These are phyloP conservation scores for Corythoichthys haematopterus DNA, from an alignment of 2,113 vertebrate genomes.

Conservation along the genomic window DNA sequence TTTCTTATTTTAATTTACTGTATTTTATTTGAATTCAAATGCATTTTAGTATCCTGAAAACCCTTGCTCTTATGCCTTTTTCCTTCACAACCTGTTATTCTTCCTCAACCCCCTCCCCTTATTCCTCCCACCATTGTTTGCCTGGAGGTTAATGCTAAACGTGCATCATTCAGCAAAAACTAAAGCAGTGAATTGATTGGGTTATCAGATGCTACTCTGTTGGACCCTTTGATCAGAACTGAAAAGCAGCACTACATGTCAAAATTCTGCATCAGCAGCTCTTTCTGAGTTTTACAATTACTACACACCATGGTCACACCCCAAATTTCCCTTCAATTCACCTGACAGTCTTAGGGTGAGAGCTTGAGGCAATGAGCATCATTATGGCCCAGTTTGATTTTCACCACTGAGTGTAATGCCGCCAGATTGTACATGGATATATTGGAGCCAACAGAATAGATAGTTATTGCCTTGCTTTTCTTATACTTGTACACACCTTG, in stretches of 20 bases:
- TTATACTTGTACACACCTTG: slow-evolving; percentile 17
- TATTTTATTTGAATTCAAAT: slow-evolving; percentile 67
- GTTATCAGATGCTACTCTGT: slow-evolving; percentile 69
- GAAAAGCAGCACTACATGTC: slow-evolving; percentile 73
- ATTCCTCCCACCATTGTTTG: slow-evolving; percentile 62
- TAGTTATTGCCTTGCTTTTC: slow-evolving; percentile 1
- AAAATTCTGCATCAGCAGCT: slow-evolving; percentile 76
- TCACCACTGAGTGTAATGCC: slow-evolving; percentile 25
- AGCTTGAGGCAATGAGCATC: slow-evolving; percentile 45
- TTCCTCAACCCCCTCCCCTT: background rate
- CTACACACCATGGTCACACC: slow-evolving; percentile 69
- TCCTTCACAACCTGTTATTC: slow-evolving; percentile 19
- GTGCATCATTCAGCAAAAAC: slow-evolving; percentile 86
- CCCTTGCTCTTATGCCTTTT: slow-evolving; percentile 33
- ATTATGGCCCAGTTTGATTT: slow-evolving; percentile 45
- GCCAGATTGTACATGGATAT: slow-evolving; percentile 38
- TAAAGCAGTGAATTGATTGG: slow-evolving; percentile 77
- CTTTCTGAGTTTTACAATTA: slow-evolving; percentile 77
- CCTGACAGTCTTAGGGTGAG: slow-evolving; percentile 58
- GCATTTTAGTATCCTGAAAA: slow-evolving; percentile 36
- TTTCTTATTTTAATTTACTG: slow-evolving; percentile 14
- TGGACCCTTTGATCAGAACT: slow-evolving; percentile 75
- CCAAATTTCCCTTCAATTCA: slow-evolving; percentile 58
- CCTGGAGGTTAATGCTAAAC: slow-evolving; percentile 80
- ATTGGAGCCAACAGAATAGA: slow-evolving; percentile 13